Percentiles rank a stretch among this genome's conserved stretches.
Conservation (phyloP, 2,113 vertebrate genomes). For the Suncus etruscus region DNA sequence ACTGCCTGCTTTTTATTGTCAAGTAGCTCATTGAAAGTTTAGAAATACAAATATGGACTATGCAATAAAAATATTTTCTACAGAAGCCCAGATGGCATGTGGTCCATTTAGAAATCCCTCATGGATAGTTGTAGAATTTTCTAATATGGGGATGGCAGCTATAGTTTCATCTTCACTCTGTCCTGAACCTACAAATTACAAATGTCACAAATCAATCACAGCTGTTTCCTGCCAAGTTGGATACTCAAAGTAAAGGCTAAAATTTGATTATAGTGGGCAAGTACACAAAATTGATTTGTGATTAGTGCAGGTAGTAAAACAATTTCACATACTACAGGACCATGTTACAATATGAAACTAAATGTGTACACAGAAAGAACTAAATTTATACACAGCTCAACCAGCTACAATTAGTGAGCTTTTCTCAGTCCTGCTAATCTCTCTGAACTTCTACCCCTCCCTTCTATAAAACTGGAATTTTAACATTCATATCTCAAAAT, state of each 20-base stretch:
- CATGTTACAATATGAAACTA: background rate
- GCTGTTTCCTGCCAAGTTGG: background rate
- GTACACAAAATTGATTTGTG: background rate
- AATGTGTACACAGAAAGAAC: background rate
- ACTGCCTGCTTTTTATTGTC: constrained; percentile 29
- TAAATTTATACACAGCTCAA: background rate
- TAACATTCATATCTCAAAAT: background rate
- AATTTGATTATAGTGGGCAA: background rate
- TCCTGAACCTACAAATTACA: background rate
- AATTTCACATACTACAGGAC: background rate
- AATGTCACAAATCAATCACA: background rate
- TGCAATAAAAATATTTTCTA: background rate
- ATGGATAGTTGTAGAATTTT: background rate
- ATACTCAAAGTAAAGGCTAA: background rate
- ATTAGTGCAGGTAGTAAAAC: background rate
- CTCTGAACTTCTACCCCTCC: background rate
- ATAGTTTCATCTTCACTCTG: background rate
- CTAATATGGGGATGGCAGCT: background rate
- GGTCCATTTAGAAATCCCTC: background rate
- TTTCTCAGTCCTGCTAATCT: no score
- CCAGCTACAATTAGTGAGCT: background rate
- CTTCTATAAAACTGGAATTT: background rate
- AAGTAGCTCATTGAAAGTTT: background rate
- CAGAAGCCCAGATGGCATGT: background rate
- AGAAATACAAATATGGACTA: background rate